These are phyloP conservation scores for Apoderus coryli DNA, from an alignment of 2,888 invertebrate genomes.

Conservation along the genomic window DNA sequence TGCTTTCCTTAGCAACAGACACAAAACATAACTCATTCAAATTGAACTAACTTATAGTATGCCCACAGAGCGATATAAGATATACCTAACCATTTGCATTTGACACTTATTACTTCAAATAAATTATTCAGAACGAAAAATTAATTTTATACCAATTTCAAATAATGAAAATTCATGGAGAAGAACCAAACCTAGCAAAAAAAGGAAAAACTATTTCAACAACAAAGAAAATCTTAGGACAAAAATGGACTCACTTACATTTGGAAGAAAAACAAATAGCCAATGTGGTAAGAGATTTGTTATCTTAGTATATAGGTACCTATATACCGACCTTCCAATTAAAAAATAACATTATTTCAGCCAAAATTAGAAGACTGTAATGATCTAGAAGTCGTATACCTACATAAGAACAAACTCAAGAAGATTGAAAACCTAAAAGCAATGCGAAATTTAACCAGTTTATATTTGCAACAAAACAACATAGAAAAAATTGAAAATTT, in stretches of 20 bases:
- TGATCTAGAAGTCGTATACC: conserved; percentile 44
- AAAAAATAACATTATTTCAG: conserved; percentile 13
- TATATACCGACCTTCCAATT: conserved; percentile 5
- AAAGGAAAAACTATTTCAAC: too few relatives aligned
- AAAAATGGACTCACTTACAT: conserved; percentile 20
- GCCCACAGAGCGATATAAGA: too few relatives aligned
- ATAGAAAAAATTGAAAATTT: conserved; percentile 62
- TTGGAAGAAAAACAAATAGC: conserved; percentile 20
- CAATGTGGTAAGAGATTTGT: conserved; percentile 21
- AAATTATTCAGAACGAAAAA: too few relatives aligned
- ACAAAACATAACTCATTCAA: too few relatives aligned
- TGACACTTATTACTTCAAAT: too few relatives aligned
- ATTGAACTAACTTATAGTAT: too few relatives aligned
- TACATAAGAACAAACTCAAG: conserved; percentile 47
- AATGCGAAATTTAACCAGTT: conserved; percentile 40
- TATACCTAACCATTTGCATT: too few relatives aligned
- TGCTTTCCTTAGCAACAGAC: too few relatives aligned
- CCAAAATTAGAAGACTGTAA: conserved; percentile 16
- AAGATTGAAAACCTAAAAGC: conserved; percentile 40
- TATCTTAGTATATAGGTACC: too few relatives aligned
- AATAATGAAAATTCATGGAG: too few relatives aligned
- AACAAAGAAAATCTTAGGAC: conserved; percentile 5
- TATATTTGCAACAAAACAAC: conserved; percentile 71
- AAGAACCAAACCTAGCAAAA: conserved; percentile 1
- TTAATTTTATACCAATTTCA: too few relatives aligned